phyloP scores from a whole-genome alignment of 1,140 invertebrate species.

The Gyrodactylus bullatarudis region DNA sequence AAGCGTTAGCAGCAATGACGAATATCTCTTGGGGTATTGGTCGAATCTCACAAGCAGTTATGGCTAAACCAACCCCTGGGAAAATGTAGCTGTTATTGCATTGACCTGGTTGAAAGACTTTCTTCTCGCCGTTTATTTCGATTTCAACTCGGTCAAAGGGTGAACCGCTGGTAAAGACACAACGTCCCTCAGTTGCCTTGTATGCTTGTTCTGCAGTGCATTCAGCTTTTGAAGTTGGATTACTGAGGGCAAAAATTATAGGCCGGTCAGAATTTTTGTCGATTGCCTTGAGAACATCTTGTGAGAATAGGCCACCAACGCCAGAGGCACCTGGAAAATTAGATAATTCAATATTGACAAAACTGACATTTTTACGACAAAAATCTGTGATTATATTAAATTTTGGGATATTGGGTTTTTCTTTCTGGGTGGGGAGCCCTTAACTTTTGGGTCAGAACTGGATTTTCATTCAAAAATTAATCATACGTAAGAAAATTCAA shows the following conservation, averaged over 20 bases:
- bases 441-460: too few species aligned
- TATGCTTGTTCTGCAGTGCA: slow-evolving; percentile 59
- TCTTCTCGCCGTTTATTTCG: slow-evolving; percentile 25
- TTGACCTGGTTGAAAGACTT: slow-evolving; percentile 51
- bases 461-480: too few species aligned
- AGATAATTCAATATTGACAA: background rate
- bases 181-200: slow-evolving; percentile 8
- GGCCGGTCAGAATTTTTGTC: slow-evolving; percentile 45
- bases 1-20: slow-evolving; percentile 38
- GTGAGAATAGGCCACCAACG: slow-evolving; percentile 46
- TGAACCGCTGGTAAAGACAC: slow-evolving; percentile 9
- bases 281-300: slow-evolving; percentile 48
- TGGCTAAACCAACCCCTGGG: slow-evolving; percentile 57
- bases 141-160: slow-evolving; percentile 8
- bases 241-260: slow-evolving; percentile 68
- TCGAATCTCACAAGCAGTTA: slow-evolving; percentile 38
- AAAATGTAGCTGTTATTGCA: slow-evolving; percentile 90
- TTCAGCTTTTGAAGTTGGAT: slow-evolving; percentile 74
- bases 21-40: slow-evolving; percentile 61
- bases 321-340: slow-evolving; percentile 40
- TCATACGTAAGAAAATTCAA: too few species aligned
- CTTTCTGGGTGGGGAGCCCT: too few species aligned
- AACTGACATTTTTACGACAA: too few species aligned
- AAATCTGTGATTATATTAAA: too few species aligned
- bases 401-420: too few species aligned